Evolutionary conservation across 30 jellyfish, hydroid and myxozoan species (phyloP), one percentile per base, ranked within the genome.

Genomic region (Aurelia coerulea): DNA sequence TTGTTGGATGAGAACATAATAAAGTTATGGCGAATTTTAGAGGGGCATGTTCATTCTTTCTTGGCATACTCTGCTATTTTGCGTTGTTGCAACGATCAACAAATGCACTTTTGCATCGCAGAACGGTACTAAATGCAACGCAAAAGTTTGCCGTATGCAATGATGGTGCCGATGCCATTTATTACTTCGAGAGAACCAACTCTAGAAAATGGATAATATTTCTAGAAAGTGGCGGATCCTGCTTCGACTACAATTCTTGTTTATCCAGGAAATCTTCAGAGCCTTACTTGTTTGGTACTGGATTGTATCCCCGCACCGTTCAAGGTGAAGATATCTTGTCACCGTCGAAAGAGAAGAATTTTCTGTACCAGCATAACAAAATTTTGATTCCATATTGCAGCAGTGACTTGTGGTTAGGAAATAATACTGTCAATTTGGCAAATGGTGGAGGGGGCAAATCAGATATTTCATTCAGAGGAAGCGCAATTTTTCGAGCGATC

Each of bases 381-480:
- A 94, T 93, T 4, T 17, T 93, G 16, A 59, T 93, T 10, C 94
- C 96, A 3, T 93, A 93, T 60, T 93, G 98, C 83, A 93, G 98
- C 50, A 93, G 97, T 53, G 98, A 93, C 60, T 62, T 88, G n/a
- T 93, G 98, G 98, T 90, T 93, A 15, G 98, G 98, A 2, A 83
- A 88, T 54, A 65, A 52, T 3, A 78, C 96, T 6, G 35, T 78
- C 12, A 5, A 60, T 11, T 29, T 68, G 14, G 66, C 9, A 12
- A 69, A 59, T n/a, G 37, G 37, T 7, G 13, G 23, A 17, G 79
- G 69, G 53, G 33, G 9, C 59, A 51, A 41, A 41, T 42, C 65
- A 52, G 19, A 34, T 0, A 78, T 81, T n/a, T 17, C 73, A 7
- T 93, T 93, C 68, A 52, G 88, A 23, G 98, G 98, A 18, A 50